Conservation (phyloP, 2,888 invertebrate species). For the Chirona hameri region DNA sequence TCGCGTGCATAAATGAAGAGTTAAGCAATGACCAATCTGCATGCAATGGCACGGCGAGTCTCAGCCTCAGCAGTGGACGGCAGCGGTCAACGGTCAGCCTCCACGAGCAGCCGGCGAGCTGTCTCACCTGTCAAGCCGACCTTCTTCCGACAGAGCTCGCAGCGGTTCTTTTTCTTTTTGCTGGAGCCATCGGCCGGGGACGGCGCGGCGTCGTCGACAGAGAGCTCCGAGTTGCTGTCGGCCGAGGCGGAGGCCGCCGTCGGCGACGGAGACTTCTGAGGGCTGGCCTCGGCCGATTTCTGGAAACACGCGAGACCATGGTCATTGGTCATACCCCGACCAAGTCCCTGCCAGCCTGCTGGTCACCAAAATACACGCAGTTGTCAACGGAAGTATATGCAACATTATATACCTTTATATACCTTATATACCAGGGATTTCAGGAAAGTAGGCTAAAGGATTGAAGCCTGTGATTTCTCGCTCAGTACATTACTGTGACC, state of each 20-base stretch:
- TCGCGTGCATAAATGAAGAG: neutral
- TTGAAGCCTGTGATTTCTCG: neutral
- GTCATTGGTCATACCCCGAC: neutral
- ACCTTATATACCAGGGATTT: neutral
- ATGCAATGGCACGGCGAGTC: neutral
- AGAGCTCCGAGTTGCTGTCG: slow-evolving; percentile 11
- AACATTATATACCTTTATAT: neutral
- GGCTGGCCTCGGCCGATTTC: neutral
- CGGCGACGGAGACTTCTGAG: neutral
- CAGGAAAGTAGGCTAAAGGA: too few relatives aligned
- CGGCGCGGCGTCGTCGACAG: slow-evolving; percentile 50
- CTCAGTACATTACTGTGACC: too few relatives aligned
- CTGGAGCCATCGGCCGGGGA: slow-evolving; percentile 40
- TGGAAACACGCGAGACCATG: neutral
- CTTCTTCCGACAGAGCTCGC: slow-evolving; percentile 97
- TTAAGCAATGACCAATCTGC: neutral
- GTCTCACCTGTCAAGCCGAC: slow-evolving; percentile 93
- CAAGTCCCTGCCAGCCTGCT: too few relatives aligned
- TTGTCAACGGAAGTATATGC: neutral
- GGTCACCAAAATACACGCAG: too few relatives aligned
- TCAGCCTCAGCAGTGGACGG: neutral
- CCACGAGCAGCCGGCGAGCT: neutral
- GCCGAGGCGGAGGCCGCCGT: neutral
- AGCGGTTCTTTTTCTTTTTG: slow-evolving; percentile 89
- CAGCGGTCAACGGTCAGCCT: neutral